Evolutionary conservation across 2,888 invertebrate genomes (phyloP).

Genomic region (Andrena haemorrhoa): DNA sequence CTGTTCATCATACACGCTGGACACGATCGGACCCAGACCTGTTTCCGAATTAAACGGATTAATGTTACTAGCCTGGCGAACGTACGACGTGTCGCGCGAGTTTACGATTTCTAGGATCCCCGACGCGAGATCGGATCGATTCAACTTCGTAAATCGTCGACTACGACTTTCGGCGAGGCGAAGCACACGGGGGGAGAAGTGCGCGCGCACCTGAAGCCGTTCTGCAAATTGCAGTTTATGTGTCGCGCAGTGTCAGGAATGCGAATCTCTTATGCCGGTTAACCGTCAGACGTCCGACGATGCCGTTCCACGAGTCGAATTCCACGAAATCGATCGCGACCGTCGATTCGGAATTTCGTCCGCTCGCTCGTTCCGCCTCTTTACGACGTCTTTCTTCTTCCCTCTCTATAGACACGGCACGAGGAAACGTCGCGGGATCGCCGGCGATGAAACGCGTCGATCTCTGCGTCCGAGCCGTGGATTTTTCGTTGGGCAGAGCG

Average conservation of each 20-base stretch:
- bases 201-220: slow-evolving; percentile 52
- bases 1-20: neutral
- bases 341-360: slow-evolving; percentile 38
- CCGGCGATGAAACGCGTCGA: too few relatives aligned
- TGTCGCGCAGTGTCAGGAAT: slow-evolving; percentile 67
- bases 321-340: slow-evolving; percentile 52
- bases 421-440: neutral
- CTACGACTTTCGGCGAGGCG: slow-evolving; percentile 35
- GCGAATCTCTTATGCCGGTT: slow-evolving; percentile 63
- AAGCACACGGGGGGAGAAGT: slow-evolving; percentile 18
- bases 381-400: neutral
- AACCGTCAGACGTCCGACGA: slow-evolving; percentile 43
- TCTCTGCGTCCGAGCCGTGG: too few relatives aligned
- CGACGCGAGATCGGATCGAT: slow-evolving; percentile 36
- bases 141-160: slow-evolving; percentile 64
- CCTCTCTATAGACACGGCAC: neutral
- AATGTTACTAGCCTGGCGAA: neutral
- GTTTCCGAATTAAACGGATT: neutral
- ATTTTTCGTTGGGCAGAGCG: too few relatives aligned
- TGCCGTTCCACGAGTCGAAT: slow-evolving; percentile 49
- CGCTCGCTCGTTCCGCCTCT: neutral
- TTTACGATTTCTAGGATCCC: slow-evolving; percentile 26
- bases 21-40: neutral
- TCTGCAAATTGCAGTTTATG: slow-evolving; percentile 71
- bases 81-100: slow-evolving; percentile 8